These are phyloP conservation scores for Drosophila fungiperda DNA, from an alignment of 2,888 invertebrate species.

Conservation along the genomic window DNA sequence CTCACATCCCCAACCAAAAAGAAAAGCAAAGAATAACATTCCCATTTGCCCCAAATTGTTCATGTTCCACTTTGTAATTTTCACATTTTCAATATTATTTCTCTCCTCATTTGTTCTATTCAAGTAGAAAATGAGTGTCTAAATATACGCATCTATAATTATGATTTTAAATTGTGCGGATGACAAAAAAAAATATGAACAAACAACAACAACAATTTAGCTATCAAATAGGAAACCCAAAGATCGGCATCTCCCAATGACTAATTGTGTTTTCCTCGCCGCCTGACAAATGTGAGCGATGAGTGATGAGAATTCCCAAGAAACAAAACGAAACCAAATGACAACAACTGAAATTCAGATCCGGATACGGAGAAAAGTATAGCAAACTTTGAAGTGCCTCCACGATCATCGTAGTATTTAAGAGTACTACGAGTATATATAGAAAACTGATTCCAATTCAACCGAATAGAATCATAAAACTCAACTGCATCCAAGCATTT, in stretches of 20 bases:
- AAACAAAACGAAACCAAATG: constrained; percentile 4
- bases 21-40: not conserved
- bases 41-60: constrained; percentile 1
- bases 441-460: constrained; percentile 5
- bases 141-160: constrained; percentile 58
- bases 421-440: not conserved
- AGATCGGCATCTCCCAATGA: constrained; percentile 57
- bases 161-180: constrained; percentile 43
- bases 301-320: constrained; percentile 51
- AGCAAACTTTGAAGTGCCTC: not conserved
- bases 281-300: constrained; percentile 57
- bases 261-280: constrained; percentile 80
- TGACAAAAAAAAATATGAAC: constrained; percentile 50
- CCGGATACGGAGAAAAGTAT: constrained; percentile 9
- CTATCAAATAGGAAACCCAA: constrained; percentile 33
- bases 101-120: constrained; percentile 13
- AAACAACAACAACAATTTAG: constrained; percentile 27
- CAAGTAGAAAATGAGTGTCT: constrained; percentile 21
- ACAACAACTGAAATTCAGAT: not conserved
- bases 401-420: not conserved
- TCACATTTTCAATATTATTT: constrained; percentile 17
- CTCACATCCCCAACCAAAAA: not conserved
- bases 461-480: constrained; percentile 15
- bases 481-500: not conserved
- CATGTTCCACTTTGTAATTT: constrained; percentile 39